Evolutionary conservation across 2,888 invertebrate species (phyloP).

Genomic region (Patella depressa): DNA sequence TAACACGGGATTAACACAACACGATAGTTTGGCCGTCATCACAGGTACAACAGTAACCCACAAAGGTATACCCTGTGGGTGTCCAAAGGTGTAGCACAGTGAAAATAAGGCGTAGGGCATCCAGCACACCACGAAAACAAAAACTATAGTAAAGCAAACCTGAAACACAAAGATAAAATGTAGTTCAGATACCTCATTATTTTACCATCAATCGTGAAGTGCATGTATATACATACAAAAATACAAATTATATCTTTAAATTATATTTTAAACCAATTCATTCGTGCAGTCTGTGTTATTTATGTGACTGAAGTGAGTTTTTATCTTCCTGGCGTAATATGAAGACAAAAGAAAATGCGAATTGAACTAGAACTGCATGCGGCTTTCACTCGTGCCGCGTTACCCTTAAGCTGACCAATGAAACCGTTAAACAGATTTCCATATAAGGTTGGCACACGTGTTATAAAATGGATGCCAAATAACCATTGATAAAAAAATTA

Average conservation of each 20-base stretch:
- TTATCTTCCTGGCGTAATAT: no score
- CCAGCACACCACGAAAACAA: constrained; percentile 22
- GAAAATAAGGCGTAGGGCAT: constrained; percentile 21
- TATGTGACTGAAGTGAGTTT: no score
- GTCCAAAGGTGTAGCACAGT: background rate
- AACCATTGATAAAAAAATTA: no score
- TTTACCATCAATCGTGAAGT: no score
- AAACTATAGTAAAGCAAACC: constrained; percentile 21
- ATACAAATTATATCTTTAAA: background rate
- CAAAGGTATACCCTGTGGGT: background rate
- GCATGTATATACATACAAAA: background rate
- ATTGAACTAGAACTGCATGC: no score
- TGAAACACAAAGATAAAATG: constrained; percentile 1
- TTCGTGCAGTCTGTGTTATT: no score
- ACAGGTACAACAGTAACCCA: constrained; percentile 18
- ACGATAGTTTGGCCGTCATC: constrained; percentile 24
- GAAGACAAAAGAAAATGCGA: no score
- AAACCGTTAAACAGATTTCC: no score
- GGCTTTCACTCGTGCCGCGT: no score
- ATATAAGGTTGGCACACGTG: no score
- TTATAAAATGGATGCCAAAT: no score
- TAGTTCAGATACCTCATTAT: background rate
- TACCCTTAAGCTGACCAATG: no score
- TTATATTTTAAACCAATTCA: background rate
- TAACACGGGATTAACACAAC: constrained; percentile 26